Percentiles rank a stretch among this genome's conserved stretches.
These are phyloP conservation scores for Drosophila truncata DNA, from an alignment of 1,140 invertebrate genomes.

Conservation along the genomic window DNA sequence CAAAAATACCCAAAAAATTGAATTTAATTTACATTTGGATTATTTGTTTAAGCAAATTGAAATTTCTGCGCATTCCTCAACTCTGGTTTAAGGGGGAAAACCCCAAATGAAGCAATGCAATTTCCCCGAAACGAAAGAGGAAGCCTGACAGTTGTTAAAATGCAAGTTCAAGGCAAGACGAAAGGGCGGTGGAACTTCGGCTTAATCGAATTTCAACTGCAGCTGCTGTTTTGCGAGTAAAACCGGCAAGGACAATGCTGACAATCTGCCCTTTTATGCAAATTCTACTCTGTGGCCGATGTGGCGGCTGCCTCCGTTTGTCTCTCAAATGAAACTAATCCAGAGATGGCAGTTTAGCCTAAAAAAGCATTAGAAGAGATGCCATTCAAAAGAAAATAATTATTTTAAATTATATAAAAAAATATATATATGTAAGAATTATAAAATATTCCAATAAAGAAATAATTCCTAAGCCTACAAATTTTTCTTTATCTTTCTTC, in stretches of 20 bases:
- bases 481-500: background rate
- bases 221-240: slow-evolving; percentile 18
- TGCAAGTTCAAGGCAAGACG: slow-evolving; percentile 29
- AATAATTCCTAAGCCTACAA: background rate
- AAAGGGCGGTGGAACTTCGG: background rate
- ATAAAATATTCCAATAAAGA: background rate
- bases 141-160: slow-evolving; percentile 32
- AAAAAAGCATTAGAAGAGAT: background rate
- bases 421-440: too few relatives aligned
- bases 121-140: background rate
- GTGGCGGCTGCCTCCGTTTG: slow-evolving; percentile 30
- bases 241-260: slow-evolving; percentile 60
- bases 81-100: background rate
- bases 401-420: too few relatives aligned
- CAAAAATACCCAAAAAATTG: background rate
- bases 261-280: slow-evolving; percentile 62
- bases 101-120: slow-evolving; percentile 24
- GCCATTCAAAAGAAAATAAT: background rate
- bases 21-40: slow-evolving; percentile 13
- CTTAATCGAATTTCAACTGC: slow-evolving; percentile 65
- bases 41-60: slow-evolving; percentile 13
- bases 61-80: slow-evolving; percentile 5
- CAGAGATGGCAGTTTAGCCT: background rate
- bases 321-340: slow-evolving; percentile 29
- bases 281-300: slow-evolving; percentile 62